phyloP scores from a whole-genome alignment of 2,888 invertebrate species.

The Scotopteryx bipunctaria region DNA sequence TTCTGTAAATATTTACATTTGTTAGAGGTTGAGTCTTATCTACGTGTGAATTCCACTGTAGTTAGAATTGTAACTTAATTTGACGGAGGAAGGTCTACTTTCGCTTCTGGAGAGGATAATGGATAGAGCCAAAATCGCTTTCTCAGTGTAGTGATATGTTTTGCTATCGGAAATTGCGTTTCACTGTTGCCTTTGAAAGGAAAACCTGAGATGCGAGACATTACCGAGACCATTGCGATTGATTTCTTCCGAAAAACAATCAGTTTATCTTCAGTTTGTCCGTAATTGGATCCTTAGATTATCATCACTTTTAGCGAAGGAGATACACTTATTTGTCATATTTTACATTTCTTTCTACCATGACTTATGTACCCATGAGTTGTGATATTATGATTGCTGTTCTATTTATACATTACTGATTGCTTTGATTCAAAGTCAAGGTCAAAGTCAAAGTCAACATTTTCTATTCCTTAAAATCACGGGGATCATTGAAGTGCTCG shows the following conservation, averaged over 20 bases:
- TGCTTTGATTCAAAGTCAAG: no score
- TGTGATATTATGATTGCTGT: no score
- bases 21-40: conserved; percentile 34
- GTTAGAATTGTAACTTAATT: conserved; percentile 7
- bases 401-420: no score
- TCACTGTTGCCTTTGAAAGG: conserved; percentile 7
- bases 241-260: background rate
- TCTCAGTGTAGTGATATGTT: conserved; percentile 20
- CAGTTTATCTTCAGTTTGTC: background rate
- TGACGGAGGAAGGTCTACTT: conserved; percentile 16
- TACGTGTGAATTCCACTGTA: conserved; percentile 5
- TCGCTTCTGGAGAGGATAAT: conserved; percentile 8
- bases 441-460: no score
- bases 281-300: no score
- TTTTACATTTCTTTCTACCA: no score
- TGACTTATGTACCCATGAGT: no score
- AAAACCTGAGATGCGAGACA: conserved; percentile 2
- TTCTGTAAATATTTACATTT: conserved; percentile 23
- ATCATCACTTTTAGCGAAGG: no score
- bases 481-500: no score
- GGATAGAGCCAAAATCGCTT: conserved; percentile 26
- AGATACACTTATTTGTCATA: background rate
- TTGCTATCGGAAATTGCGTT: conserved; percentile 22
- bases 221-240: background rate
- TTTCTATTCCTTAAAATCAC: no score